These are phyloP conservation scores for Rhinella marina DNA, from an alignment of 2,797 vertebrate genomes.

Conservation along the genomic window DNA sequence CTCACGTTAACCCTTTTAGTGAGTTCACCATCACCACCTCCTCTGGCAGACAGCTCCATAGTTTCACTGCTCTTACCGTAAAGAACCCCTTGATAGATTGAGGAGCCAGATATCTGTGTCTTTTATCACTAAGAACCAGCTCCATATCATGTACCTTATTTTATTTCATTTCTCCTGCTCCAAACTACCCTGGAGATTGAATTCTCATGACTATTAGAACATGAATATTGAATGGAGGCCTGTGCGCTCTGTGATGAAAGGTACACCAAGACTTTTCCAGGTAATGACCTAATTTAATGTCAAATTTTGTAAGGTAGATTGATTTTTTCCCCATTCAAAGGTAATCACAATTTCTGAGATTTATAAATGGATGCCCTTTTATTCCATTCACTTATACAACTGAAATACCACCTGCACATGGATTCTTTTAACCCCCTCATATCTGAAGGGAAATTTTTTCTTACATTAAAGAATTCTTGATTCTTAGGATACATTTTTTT, in stretches of 20 bases:
- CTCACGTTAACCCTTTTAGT: too few relatives aligned
- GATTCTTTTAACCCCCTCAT: background rate
- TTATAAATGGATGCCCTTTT: background rate
- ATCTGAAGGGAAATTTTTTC: background rate
- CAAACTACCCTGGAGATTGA: background rate
- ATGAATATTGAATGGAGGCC: constrained; percentile 8
- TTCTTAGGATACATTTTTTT: too few relatives aligned
- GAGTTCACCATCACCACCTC: too few relatives aligned
- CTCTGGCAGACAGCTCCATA: too few relatives aligned
- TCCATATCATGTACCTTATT: background rate
- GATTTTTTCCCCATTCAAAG: background rate
- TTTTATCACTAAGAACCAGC: background rate
- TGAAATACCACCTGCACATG: background rate
- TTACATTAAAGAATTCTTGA: background rate
- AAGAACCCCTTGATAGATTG: too few relatives aligned
- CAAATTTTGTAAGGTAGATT: background rate
- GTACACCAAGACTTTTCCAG: background rate
- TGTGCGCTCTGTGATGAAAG: background rate
- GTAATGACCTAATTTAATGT: constrained; percentile 2
- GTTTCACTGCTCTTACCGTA: too few relatives aligned
- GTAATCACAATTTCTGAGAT: background rate
- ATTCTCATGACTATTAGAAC: background rate
- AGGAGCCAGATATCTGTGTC: background rate
- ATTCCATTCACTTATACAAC: background rate
- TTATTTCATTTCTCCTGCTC: background rate